These are phyloP conservation scores for Pituophis catenifer DNA, from an alignment of 2,113 vertebrate genomes.

Conservation along the genomic window DNA sequence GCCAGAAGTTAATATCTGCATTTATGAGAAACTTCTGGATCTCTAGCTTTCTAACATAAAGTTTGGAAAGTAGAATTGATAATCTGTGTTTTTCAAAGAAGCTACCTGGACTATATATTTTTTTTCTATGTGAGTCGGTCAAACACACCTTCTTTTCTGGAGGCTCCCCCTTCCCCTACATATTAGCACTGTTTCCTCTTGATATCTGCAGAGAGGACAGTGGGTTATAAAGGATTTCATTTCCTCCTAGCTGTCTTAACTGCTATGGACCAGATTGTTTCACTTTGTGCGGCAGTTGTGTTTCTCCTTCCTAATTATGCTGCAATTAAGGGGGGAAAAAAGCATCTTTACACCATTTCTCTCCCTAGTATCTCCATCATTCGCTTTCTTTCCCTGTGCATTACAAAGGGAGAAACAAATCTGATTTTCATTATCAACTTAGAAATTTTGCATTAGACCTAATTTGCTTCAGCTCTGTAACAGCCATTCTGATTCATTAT, in stretches of 20 bases:
- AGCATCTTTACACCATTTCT: background rate
- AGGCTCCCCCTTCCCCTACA: background rate
- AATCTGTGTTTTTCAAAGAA: background rate
- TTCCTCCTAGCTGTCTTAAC: background rate
- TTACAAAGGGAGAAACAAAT: constrained; percentile 35
- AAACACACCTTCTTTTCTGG: background rate
- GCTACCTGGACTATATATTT: background rate
- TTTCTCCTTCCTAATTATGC: background rate
- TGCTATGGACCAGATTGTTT: background rate
- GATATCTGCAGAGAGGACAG: background rate
- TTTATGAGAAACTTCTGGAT: background rate
- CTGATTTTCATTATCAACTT: constrained; percentile 30
- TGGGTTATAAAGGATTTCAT: background rate
- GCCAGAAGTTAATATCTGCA: background rate
- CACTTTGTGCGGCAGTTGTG: background rate
- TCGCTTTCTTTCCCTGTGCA: background rate
- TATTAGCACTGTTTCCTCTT: background rate
- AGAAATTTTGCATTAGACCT: constrained; percentile 11
- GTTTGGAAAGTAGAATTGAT: background rate
- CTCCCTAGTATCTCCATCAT: background rate
- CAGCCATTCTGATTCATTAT: constrained; percentile 13
- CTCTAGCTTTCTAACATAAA: background rate
- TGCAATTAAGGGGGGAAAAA: background rate
- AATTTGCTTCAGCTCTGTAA: constrained; percentile 23
- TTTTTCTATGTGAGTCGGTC: background rate